Base-by-base conservation (phyloP, 2,888 invertebrate species). In the Philaethria dido region DNA sequence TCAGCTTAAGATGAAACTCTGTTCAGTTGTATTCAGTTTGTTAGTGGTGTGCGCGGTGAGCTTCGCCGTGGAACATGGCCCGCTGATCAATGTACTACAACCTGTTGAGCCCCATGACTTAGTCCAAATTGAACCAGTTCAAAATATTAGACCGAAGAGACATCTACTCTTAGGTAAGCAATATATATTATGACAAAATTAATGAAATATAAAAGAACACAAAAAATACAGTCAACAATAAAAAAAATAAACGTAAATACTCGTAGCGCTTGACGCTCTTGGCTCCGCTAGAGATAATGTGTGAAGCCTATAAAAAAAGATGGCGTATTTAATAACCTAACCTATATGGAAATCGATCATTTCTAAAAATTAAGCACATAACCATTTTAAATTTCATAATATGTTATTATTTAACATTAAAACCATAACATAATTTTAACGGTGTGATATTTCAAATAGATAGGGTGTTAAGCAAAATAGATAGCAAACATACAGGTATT, bases 101-200 rank as follows among this genome's bases (percentile, higher is more conserved):
- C 82, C 84, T 0, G 71, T 66, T n/a, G 66, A 66, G 52, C 64
- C 50, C 20, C 59, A 71, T 42, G 76, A 77, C 16, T 64, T 78
- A 8, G 71, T 74, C 1, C 42, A 75, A 3, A 71, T 78, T 0
- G 75, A 78, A 20, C 75, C 75, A 1, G 71, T 70, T 13, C 39
- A 57, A 48, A 74, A 75, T 22, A 70, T 66, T 66, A 84, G 90
- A 63, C 76, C 82, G 62, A 91, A 91, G 79, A 87, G 91, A 69
- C 69, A 80, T 67, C 71, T 88, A 18, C 75, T 89, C 48, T 79
- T 91, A 39, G 91, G 90, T 91, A 80, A 80, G 22, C 29, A 5
- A 1, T 29, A 4, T 0, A 25, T 29, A 16, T n/a, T n/a, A n/a
- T n/a, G n/a, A n/a, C n/a, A n/a, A n/a, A n/a, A 25, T 25, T 4